These are phyloP conservation scores for Agriopis marginaria DNA, from an alignment of 2,888 invertebrate species.

Conservation along the genomic window DNA sequence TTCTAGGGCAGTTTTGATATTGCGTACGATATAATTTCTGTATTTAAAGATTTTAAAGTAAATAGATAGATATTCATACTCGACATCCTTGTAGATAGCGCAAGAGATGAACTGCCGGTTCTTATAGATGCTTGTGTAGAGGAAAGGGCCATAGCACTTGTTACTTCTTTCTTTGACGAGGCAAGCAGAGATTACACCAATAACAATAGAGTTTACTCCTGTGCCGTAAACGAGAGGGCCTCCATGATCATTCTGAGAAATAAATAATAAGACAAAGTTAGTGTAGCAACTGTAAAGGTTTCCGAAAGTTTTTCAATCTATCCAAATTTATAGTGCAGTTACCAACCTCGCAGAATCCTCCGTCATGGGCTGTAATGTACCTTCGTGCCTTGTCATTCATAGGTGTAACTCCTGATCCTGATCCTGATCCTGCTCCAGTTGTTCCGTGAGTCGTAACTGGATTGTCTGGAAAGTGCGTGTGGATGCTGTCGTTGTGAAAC, in stretches of 20 bases:
- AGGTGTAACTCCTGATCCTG: background rate
- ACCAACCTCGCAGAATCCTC: slow-evolving; percentile 77
- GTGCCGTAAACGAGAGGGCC: slow-evolving; percentile 72
- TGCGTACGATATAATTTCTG: no score
- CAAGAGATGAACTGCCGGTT: slow-evolving; percentile 77
- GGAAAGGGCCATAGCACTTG: slow-evolving; percentile 78
- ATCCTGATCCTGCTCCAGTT: background rate
- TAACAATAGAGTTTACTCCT: slow-evolving; percentile 66
- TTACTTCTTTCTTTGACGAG: slow-evolving; percentile 73
- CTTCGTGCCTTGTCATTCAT: slow-evolving; percentile 3
- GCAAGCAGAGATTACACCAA: slow-evolving; percentile 78
- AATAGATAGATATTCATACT: slow-evolving; percentile 57
- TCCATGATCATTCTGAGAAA: slow-evolving; percentile 73
- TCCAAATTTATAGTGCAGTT: background rate
- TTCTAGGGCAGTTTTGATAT: no score
- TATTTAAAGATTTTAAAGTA: no score
- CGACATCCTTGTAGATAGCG: slow-evolving; percentile 72
- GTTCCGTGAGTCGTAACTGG: background rate
- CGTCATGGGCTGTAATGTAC: slow-evolving; percentile 44
- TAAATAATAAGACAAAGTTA: background rate
- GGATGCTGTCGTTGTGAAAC: slow-evolving; percentile 60
- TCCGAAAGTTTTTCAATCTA: background rate
- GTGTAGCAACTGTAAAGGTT: background rate
- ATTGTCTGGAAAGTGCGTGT: background rate
- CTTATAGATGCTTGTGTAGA: slow-evolving; percentile 76